phyloP scores from a whole-genome alignment of 1,140 invertebrate species.

The Rhynchophorus ferrugineus region DNA sequence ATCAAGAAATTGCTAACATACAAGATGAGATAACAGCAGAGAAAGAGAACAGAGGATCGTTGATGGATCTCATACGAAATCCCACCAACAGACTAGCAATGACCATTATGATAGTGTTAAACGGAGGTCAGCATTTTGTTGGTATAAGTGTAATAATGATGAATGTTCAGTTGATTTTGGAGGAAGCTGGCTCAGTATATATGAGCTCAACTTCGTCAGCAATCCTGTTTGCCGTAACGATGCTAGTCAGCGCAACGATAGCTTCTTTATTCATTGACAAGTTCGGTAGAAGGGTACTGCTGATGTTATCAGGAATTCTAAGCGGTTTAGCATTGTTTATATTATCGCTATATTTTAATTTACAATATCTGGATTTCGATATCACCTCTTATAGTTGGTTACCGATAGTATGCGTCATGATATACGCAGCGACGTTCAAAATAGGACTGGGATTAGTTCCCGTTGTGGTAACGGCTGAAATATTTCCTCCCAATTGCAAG shows the following conservation, averaged over 20 bases:
- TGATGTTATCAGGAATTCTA: conserved; percentile 21
- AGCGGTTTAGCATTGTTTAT: conserved; percentile 21
- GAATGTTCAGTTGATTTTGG: conserved; percentile 30
- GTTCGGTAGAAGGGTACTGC: conserved; percentile 28
- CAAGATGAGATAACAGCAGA: conserved; percentile 24
- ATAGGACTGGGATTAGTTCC: conserved; percentile 48
- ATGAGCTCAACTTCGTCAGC: conserved; percentile 18
- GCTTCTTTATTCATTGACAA: conserved; percentile 26
- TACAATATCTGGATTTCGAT: conserved; percentile 19
- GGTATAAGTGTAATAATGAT: conserved; percentile 39
- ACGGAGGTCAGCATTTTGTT: conserved; percentile 46
- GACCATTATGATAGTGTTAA: conserved; percentile 40
- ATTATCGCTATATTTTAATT: conserved; percentile 31
- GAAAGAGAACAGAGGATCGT: conserved; percentile 17
- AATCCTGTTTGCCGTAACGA: conserved; percentile 27
- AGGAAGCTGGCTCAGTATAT: conserved; percentile 15
- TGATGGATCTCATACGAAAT: conserved; percentile 23
- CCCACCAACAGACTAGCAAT: conserved; percentile 26
- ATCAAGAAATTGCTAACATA: conserved; percentile 34
- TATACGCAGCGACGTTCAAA: conserved; percentile 27
- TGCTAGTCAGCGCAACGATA: conserved; percentile 22
- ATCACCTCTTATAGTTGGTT: conserved; percentile 18
- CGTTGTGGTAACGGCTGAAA: conserved; percentile 60
- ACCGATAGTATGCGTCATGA: conserved; percentile 20
- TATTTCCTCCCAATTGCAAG: conserved; percentile 55